A percentile compares a stretch with the other conserved stretches of the same genome.
Conservation (phyloP, 2,888 invertebrate species). For the Physocephala rufipes region DNA sequence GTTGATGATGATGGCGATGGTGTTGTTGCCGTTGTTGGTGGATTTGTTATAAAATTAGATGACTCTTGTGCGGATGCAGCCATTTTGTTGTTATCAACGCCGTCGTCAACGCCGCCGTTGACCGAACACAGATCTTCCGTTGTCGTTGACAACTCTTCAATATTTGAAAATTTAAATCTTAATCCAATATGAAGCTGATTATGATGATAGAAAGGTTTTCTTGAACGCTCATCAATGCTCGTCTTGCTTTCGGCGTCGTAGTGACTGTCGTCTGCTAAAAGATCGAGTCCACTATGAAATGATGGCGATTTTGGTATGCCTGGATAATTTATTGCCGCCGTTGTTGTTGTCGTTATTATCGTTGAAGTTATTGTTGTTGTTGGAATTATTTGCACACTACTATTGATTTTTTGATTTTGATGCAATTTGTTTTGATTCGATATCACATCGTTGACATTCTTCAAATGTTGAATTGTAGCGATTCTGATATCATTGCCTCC, state of each 20-base stretch:
- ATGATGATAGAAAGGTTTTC: constrained; percentile 30
- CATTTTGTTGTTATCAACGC: constrained; percentile 57
- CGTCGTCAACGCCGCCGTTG: too few species aligned
- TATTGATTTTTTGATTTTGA: constrained; percentile 32
- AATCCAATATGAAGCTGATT: constrained; percentile 23
- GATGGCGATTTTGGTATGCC: constrained; percentile 89
- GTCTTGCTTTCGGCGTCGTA: constrained; percentile 51
- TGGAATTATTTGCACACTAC: constrained; percentile 17
- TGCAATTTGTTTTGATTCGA: constrained; percentile 35
- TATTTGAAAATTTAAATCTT: constrained; percentile 49
- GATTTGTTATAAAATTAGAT: constrained; percentile 38
- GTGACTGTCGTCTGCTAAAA: constrained; percentile 72
- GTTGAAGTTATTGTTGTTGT: constrained; percentile 12
- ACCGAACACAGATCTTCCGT: constrained; percentile 56
- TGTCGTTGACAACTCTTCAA: constrained; percentile 54
- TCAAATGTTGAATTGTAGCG: constrained; percentile 10
- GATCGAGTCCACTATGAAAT: constrained; percentile 86
- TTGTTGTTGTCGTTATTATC: constrained; percentile 30
- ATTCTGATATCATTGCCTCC: not conserved
- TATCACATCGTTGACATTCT: constrained; percentile 1
- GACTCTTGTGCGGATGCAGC: constrained; percentile 50
- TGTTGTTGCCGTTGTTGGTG: constrained; percentile 48
- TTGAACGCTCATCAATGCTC: constrained; percentile 31
- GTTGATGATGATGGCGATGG: constrained; percentile 48
- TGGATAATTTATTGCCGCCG: constrained; percentile 38